Evolutionary conservation across 2,113 vertebrate genomes (phyloP).

Genomic region (Limanda limanda): DNA sequence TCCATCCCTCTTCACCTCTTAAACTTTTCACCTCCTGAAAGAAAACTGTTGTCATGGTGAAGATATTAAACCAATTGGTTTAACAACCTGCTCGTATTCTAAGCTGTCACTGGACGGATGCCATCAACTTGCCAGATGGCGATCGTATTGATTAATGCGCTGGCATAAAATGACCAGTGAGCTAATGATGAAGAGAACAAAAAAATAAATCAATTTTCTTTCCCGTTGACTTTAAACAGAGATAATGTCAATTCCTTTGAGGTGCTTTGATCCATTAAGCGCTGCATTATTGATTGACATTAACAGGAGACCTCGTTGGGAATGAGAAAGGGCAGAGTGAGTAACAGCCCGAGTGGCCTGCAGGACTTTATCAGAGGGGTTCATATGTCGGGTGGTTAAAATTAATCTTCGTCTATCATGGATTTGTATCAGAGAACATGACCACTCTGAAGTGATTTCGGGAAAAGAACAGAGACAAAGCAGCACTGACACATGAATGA

Average conservation of each 20-base stretch:
- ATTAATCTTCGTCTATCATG: conserved; percentile 35
- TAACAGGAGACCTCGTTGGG: conserved; percentile 69
- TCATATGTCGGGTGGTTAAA: conserved; percentile 37
- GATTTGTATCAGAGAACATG: conserved; percentile 37
- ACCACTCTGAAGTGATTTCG: conserved; percentile 20
- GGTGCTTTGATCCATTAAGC: conserved; percentile 76
- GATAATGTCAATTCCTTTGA: conserved; percentile 71
- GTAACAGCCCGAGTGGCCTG: conserved; percentile 20
- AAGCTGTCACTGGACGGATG: conserved; percentile 32
- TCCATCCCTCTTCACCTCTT: conserved; percentile 1
- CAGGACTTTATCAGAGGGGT: conserved; percentile 37
- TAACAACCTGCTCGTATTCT: conserved; percentile 49
- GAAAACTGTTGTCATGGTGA: conserved; percentile 8
- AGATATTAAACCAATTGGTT: conserved; percentile 48
- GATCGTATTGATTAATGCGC: conserved; percentile 54
- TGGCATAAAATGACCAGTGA: conserved; percentile 50
- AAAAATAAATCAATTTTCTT: conserved; percentile 60
- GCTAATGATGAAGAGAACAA: conserved; percentile 57
- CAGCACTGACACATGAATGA: neutral
- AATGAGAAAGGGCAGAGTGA: conserved; percentile 68
- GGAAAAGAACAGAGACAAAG: neutral
- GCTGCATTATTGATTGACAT: conserved; percentile 81
- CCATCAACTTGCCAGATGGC: conserved; percentile 49
- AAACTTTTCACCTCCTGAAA: conserved; percentile 1
- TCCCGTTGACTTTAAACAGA: conserved; percentile 65